Base-by-base conservation (phyloP, 1,140 invertebrate genomes). In the Euura lappo region DNA sequence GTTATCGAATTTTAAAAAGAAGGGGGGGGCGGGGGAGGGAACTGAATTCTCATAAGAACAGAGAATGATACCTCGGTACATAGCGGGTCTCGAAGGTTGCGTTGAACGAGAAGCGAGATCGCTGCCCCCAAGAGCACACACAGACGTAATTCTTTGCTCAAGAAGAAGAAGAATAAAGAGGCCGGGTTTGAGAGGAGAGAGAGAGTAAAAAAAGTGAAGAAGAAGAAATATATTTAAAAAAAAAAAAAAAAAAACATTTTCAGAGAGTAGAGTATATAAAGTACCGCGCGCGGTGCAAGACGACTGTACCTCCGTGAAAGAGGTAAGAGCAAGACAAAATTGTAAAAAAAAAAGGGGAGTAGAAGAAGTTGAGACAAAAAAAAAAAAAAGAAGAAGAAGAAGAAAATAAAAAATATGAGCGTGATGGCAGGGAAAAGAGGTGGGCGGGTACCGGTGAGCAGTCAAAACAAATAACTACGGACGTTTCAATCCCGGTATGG, bases 401-500 rank as follows among this genome's bases (percentile, higher is more conserved):
- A 60, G 13, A 60, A 60, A 11, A 60, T 60, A 60, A 60, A 60
- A 60, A 11, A 60, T 11, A 8, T 60, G 6, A 11, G 1, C 51
- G 51, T n/a, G 13, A 60, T 8, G 51, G 8, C 13, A n/a, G 13
- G 51, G 13, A 60, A 60, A 60, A 60, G 51, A n/a, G 3, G 3
- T 3, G 13, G 10, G 51, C 8, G 51, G 8, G 51, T 8, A 60
- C 8, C 51, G 51, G 51, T n/a, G 51, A n/a, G 51, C 51, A 60
- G 51, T 60, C 51, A 60, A 6, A 60, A 60, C 51, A 60, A 60
- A 60, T 60, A 60, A 60, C 51, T 8, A 60, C 8, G 51, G 51
- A 60, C 51, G 51, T 60, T 60, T 60, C 51, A 60, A 60, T 60
- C 51, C 13, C 51, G 51, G 51, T 60, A n/a, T n/a, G 28, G 28